A percentile compares a stretch with the other conserved stretches of the same genome.
Evolutionary conservation across 2,888 invertebrate species (phyloP).

Genomic region (Seira musarum): DNA sequence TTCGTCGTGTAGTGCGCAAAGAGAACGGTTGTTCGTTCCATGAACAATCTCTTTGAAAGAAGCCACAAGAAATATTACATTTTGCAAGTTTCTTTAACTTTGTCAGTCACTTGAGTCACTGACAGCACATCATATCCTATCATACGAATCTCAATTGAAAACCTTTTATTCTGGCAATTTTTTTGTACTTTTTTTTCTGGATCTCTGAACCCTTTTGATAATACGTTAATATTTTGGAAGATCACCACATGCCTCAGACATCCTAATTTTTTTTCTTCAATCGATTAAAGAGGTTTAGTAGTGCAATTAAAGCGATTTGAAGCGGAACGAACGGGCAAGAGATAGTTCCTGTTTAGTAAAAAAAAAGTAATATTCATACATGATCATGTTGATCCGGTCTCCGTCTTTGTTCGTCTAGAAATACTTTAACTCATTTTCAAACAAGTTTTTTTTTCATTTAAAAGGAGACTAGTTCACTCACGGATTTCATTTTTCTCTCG

Average conservation of each 20-base stretch:
- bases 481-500: conserved; percentile 25
- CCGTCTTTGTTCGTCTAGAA: conserved; percentile 38
- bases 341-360: neutral
- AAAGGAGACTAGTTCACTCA: conserved; percentile 19
- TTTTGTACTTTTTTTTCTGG: conserved; percentile 1
- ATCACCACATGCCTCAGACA: neutral
- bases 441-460: neutral
- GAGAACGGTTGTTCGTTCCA: conserved; percentile 57
- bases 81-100: neutral
- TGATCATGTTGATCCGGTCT: conserved; percentile 7
- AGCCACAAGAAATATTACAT: neutral
- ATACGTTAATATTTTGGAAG: neutral
- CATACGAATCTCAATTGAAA: neutral
- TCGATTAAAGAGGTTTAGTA: conserved; percentile 14
- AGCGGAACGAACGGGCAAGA: conserved; percentile 16
- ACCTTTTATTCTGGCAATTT: neutral
- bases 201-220: neutral
- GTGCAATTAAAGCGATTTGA: conserved; percentile 26
- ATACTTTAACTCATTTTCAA: conserved; percentile 40
- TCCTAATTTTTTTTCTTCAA: neutral
- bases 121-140: neutral
- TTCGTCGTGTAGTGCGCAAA: conserved; percentile 52
- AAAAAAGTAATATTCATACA: too few relatives aligned
- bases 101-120: neutral
- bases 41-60: neutral